phyloP scores from a whole-genome alignment of 2,888 invertebrate genomes.

The Zaprionus bogoriensis region DNA sequence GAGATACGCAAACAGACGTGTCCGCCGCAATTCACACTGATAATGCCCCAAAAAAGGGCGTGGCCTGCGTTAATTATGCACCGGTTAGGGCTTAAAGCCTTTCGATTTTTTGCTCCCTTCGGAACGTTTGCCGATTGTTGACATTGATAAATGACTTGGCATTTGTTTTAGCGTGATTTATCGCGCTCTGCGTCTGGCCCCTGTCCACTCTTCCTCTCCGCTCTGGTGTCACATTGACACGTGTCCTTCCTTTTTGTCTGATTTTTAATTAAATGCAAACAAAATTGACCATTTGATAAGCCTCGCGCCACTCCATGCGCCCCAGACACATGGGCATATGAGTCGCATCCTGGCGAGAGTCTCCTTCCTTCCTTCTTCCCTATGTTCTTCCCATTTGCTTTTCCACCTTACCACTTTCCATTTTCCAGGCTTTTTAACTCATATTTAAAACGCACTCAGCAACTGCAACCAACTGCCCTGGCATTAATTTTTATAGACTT shows the following conservation, averaged over 20 bases:
- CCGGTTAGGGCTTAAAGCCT: constrained; percentile 77
- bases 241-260: constrained; percentile 74
- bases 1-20: constrained; percentile 65
- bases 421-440: constrained; percentile 65
- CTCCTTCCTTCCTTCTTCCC: not conserved
- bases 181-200: constrained; percentile 65
- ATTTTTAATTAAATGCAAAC: constrained; percentile 82
- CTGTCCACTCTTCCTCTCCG: not conserved
- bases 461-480: constrained; percentile 60
- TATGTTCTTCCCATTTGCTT: not conserved
- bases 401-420: constrained; percentile 1
- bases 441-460: constrained; percentile 69
- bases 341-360: too few relatives aligned
- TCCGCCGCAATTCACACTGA: constrained; percentile 51
- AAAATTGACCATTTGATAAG: constrained; percentile 81
- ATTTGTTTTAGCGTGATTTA: constrained; percentile 81
- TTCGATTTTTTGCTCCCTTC: constrained; percentile 41
- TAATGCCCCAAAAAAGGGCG: constrained; percentile 19
- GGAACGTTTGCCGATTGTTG: constrained; percentile 65
- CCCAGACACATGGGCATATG: too few relatives aligned
- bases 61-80: constrained; percentile 62
- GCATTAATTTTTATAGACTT: constrained; percentile 78
- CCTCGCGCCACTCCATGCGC: constrained; percentile 14
- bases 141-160: constrained; percentile 81
- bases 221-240: constrained; percentile 76